Base-by-base conservation (phyloP, 1,140 invertebrate species). In the Brachionus paranguensis region DNA sequence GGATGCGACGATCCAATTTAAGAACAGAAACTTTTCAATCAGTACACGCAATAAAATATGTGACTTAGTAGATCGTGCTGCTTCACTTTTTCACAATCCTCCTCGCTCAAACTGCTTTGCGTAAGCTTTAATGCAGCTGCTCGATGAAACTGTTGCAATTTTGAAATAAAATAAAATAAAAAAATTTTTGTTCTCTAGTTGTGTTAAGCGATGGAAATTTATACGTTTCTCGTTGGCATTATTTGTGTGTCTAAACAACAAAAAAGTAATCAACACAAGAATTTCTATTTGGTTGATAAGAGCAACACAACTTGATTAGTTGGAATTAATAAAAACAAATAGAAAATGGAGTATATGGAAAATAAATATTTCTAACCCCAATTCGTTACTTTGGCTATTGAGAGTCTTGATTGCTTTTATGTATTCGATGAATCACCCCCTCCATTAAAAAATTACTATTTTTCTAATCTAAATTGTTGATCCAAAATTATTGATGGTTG, bases 201-300 rank as follows among this genome's bases (percentile, higher is more conserved):
- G 53, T 60, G 53, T 27, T 60, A 20, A 60, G 53, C 53, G 20
- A 60, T 60, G 53, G 53, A 60, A 60, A 60, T 60, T 60, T 60
- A 60, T 60, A 60, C 53, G 17, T 60, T 60, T 60, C 53, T n/a
- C 53, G 17, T 60, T 60, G 53, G 53, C 53, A 60, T 60, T 60
- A 27, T 60, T 60, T 60, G 53, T 60, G 53, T 60, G 53, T 60
- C 53, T n/a, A 60, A 60, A 20, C 53, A 60, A 60, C 53, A 60
- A 60, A 37, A 60, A 20, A 60, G 17, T 68, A 68, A 68, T 68
- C 65, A 68, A 68, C 65, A 68, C 65, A 68, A 68, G 68, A 72
- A 43, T 72, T 72, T 72, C 68, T 72, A 72, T 72, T 72, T 72
- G 68, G 68, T 72, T 41, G 68, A 72, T 72, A 45, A 47, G 68